Conservation (phyloP, 2,888 invertebrate species). For the Clitarchus hookeri region DNA sequence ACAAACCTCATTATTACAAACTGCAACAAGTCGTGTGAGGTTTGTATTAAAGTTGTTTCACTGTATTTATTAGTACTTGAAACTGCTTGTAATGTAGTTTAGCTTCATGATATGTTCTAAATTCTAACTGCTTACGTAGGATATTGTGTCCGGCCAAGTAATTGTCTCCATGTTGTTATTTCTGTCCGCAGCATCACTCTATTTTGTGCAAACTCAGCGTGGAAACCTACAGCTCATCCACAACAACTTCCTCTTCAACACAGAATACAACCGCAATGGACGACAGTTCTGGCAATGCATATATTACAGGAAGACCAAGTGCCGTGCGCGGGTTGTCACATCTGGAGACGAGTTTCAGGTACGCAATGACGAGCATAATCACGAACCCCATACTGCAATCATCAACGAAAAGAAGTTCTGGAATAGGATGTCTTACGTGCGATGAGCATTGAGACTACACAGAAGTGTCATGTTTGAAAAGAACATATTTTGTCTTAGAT, state of each 20-base stretch:
- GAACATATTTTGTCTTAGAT: too few relatives aligned
- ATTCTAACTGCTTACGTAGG: too few relatives aligned
- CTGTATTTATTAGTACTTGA: too few relatives aligned
- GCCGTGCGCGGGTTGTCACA: conserved; percentile 30
- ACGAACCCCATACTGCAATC: not conserved
- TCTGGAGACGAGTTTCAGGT: not conserved
- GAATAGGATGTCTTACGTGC: not conserved
- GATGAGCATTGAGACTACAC: not conserved
- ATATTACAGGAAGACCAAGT: conserved; percentile 22
- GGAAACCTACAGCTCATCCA: conserved; percentile 40
- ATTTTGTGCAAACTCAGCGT: conserved; percentile 24
- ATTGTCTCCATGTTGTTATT: not conserved
- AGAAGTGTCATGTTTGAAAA: not conserved
- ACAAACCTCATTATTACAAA: too few relatives aligned
- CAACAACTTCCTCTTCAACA: conserved; percentile 40
- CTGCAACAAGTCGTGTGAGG: too few relatives aligned
- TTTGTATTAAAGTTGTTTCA: too few relatives aligned
- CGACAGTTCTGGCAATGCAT: conserved; percentile 33
- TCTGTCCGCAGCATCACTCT: not conserved
- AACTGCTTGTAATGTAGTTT: too few relatives aligned
- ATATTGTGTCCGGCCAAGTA: not conserved
- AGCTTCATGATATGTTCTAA: too few relatives aligned
- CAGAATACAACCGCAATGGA: conserved; percentile 34
- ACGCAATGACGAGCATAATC: conserved; percentile 24
- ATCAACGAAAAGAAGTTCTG: not conserved